These are phyloP conservation scores for Acrobasis suavella DNA, from an alignment of 2,888 invertebrate species.

Conservation along the genomic window DNA sequence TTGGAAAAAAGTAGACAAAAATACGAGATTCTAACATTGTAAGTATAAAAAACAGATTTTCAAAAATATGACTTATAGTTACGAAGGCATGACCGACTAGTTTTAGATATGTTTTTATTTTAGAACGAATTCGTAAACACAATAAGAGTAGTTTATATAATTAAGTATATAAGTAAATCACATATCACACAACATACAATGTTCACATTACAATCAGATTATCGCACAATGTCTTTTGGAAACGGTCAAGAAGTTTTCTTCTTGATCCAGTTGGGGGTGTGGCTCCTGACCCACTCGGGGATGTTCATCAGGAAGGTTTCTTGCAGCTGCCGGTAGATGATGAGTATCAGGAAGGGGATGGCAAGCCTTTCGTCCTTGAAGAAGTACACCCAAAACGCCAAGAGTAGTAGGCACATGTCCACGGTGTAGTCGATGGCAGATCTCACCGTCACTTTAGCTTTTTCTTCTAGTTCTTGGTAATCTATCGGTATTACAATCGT, in stretches of 20 bases:
- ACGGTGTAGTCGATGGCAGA: constrained; percentile 87
- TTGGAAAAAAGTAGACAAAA: constrained; percentile 33
- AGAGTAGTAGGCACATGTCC: constrained; percentile 87
- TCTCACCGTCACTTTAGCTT: constrained; percentile 86
- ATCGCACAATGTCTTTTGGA: constrained; percentile 70
- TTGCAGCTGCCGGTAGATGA: constrained; percentile 89
- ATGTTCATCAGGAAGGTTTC: constrained; percentile 83
- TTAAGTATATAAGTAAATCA: constrained; percentile 54
- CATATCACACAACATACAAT: constrained; percentile 71
- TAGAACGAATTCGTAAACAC: constrained; percentile 40
- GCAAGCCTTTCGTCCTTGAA: constrained; percentile 91
- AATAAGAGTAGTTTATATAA: constrained; percentile 51
- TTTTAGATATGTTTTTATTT: constrained; percentile 40
- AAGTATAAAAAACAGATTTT: constrained; percentile 52
- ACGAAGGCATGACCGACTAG: constrained; percentile 64
- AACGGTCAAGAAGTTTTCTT: constrained; percentile 73
- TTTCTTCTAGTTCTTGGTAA: constrained; percentile 81
- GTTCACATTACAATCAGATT: constrained; percentile 64
- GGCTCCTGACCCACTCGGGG: constrained; percentile 80
- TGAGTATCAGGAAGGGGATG: constrained; percentile 88
- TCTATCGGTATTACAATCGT: constrained; percentile 75
- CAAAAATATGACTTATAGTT: constrained; percentile 40
- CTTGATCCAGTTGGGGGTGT: constrained; percentile 70
- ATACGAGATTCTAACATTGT: constrained; percentile 50
- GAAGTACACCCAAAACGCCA: constrained; percentile 91